phyloP scores from a whole-genome alignment of 2,797 vertebrate genomes.

The Phoeniculus purpureus region DNA sequence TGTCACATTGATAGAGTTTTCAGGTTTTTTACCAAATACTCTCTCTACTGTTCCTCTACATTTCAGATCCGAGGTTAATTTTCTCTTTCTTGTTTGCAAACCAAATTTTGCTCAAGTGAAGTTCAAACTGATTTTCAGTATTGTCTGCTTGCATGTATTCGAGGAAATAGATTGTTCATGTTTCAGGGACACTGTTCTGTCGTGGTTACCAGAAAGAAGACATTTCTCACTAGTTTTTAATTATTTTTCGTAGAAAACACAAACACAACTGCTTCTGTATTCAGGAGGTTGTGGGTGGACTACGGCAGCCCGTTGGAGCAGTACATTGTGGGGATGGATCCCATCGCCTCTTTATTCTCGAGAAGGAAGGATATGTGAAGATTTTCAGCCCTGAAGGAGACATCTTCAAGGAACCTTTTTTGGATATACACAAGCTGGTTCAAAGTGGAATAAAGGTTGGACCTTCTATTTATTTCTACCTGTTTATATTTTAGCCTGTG shows the following conservation, averaged over 20 bases:
- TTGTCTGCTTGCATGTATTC: neutral
- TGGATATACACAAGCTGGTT: constrained; percentile 98
- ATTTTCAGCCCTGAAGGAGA: constrained; percentile 90
- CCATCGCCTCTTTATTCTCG: constrained; percentile 94
- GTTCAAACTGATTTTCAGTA: neutral
- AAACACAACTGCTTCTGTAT: constrained; percentile 98
- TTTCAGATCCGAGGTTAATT: neutral
- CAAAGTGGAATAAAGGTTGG: constrained; percentile 97
- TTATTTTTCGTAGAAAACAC: constrained; percentile 87
- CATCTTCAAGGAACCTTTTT: constrained; percentile 93
- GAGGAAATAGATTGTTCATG: neutral
- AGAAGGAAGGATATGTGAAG: constrained; percentile 94
- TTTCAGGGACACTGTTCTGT: neutral
- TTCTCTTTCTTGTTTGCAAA: neutral
- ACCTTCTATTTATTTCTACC: constrained; percentile 56
- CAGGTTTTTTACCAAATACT: neutral
- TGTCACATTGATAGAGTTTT: neutral
- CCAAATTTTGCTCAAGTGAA: neutral
- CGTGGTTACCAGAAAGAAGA: neutral
- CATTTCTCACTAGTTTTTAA: constrained; percentile 22
- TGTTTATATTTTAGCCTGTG: neutral
- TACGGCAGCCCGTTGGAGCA: constrained; percentile 91
- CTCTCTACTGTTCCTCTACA: neutral
- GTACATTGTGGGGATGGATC: constrained; percentile 94
- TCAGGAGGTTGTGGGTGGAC: constrained; percentile 92